Evolutionary conservation across 1,140 invertebrate species (phyloP).

Genomic region (Apis cerana): DNA sequence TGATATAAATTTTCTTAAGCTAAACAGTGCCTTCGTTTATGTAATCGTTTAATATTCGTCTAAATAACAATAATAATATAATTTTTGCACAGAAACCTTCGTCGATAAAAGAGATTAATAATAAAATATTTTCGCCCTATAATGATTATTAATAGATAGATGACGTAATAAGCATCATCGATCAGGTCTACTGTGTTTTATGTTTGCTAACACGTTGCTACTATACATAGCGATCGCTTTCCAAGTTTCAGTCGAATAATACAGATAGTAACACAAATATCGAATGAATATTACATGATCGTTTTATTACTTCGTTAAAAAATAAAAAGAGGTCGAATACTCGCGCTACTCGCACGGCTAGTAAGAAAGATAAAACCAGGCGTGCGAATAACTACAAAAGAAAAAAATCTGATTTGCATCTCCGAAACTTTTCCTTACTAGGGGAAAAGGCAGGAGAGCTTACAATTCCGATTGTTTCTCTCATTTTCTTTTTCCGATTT

Average conservation of each 20-base stretch:
- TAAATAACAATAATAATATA: no score
- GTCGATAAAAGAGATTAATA: background rate
- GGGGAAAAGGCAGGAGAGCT: conserved; percentile 67
- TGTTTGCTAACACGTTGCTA: conserved; percentile 13
- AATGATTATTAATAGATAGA: background rate
- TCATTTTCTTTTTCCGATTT: background rate
- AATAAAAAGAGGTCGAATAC: conserved; percentile 53
- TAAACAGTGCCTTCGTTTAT: no score
- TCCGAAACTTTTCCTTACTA: conserved; percentile 64
- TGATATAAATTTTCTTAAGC: no score
- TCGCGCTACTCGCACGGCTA: conserved; percentile 56
- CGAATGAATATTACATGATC: conserved; percentile 59
- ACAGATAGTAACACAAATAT: conserved; percentile 59
- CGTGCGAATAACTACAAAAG: conserved; percentile 56
- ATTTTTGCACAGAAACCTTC: no score
- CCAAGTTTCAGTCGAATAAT: conserved; percentile 56
- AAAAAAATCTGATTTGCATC: conserved; percentile 34
- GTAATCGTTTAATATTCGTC: no score
- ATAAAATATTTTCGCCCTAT: background rate
- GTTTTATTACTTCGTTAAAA: conserved; percentile 50
- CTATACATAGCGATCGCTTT: conserved; percentile 43
- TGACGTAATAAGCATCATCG: conserved; percentile 9
- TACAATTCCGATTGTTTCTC: background rate
- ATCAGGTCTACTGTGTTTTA: conserved; percentile 12
- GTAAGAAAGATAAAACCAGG: conserved; percentile 48